phyloP scores from a whole-genome alignment of 2,797 vertebrate genomes.

The Rousettus madagascariensis region DNA sequence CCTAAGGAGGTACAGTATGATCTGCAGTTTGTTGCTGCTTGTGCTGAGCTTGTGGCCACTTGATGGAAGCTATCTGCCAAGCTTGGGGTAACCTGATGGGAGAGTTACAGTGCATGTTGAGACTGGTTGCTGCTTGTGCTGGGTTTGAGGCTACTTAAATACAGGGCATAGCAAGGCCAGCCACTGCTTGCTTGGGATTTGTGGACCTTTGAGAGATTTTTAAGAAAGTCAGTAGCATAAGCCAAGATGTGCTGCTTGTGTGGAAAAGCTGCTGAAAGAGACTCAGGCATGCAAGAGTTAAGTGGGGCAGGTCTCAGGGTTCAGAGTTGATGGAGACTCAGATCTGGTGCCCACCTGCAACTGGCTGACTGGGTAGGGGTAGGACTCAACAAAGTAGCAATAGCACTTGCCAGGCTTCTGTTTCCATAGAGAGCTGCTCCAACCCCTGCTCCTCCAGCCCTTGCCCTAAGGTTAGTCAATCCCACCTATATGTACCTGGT shows the following conservation, averaged over 20 bases:
- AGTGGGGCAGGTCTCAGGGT: background rate
- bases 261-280: background rate
- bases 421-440: background rate
- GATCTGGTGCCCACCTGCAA: background rate
- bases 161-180: background rate
- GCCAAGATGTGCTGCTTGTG: too few species aligned
- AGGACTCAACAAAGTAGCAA: too few species aligned
- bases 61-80: too few species aligned
- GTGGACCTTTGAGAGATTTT: background rate
- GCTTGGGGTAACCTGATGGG: too few species aligned
- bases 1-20: too few species aligned
- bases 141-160: background rate
- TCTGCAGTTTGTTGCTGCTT: too few species aligned
- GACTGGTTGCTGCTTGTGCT: too few species aligned
- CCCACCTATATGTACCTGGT: background rate
- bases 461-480: background rate
- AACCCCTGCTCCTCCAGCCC: background rate
- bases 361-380: too few species aligned
- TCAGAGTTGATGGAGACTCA: background rate
- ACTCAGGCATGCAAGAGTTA: background rate
- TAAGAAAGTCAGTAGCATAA: too few species aligned
- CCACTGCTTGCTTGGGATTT: background rate
- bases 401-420: background rate
- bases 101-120: too few species aligned
- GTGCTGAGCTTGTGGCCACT: too few species aligned